These are phyloP conservation scores for Illadopsis cleaveri DNA, from an alignment of 2,113 vertebrate genomes.

Conservation along the genomic window DNA sequence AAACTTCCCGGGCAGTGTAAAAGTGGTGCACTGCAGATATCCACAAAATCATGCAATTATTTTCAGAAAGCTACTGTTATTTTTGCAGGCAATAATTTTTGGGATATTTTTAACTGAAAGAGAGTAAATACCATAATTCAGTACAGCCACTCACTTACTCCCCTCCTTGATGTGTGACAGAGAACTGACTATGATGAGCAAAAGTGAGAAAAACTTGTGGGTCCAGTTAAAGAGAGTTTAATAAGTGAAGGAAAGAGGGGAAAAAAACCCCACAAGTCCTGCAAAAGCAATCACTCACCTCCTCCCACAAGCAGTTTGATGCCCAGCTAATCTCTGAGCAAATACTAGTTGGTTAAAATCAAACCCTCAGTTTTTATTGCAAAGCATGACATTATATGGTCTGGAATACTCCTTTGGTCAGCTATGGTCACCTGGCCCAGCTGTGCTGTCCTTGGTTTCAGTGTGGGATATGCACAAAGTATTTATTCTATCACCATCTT, in stretches of 20 bases:
- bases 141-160: fast-evolving
- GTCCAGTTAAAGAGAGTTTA: neutral
- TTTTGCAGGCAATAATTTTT: neutral
- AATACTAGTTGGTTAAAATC: neutral
- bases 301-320: neutral
- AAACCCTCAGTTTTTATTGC: neutral
- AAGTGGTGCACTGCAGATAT: neutral
- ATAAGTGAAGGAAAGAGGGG: neutral
- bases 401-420: neutral
- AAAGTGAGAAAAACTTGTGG: neutral
- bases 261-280: neutral
- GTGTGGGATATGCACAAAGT: no score
- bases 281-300: neutral
- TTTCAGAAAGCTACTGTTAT: neutral
- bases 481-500: no score
- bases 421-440: neutral
- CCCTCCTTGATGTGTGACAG: fast-evolving
- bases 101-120: neutral
- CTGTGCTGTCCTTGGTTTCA: no score
- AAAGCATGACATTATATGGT: fast-evolving
- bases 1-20: neutral
- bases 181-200: neutral
- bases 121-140: conserved; percentile 1
- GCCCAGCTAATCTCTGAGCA: neutral
- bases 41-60: neutral